Evolutionary conservation across 2,888 invertebrate genomes (phyloP), one percentile per base, ranked within the genome.

Genomic region (Anarsia innoxiella): DNA sequence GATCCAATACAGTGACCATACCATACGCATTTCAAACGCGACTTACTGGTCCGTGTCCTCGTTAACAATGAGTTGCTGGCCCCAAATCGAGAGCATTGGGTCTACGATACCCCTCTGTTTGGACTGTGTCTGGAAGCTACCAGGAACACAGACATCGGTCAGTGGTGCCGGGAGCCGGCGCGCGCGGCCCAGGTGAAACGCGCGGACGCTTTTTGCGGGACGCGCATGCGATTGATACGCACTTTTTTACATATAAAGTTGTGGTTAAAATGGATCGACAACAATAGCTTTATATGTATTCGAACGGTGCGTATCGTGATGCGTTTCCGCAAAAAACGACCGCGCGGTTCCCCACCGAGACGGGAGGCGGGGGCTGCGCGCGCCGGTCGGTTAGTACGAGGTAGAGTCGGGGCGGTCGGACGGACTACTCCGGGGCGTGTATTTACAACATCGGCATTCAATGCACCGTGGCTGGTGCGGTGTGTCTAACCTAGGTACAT

Each of bases 31-130:
- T 60, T 54, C 52, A 61, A 5, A 57, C 68, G 59, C 66, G 69
- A 94, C 95, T 94, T 94, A 96, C 95, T 95, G 95, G 89, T 94
- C 93, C 80, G 95, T 94, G 89, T 96, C 95, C 92, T 95, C 95
- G 92, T 94, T 95, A 87, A 95, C 94, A 89, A 95, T 94, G 90
- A 95, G 93, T 91, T 95, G 95, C 89, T 96, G 95, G 88, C 95
- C 96, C 96, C 96, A 96, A 89, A 96, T 96, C 88, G 94, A 94
- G 89, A 96, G 94, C 95, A 96, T 95, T 88, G 95, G 96, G 91
- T 96, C 95, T 91, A 95, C 94, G 91, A 95, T 94, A 91, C 95
- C 95, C 89, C 93, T 93, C 90, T 93, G 93, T 91, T 94, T 95
- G 89, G 90, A 90, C 88, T 91, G 91, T 88, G 91, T 91, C 90